Conservation (phyloP, 1,140 invertebrate species). For the Cecropterus lyciades region DNA sequence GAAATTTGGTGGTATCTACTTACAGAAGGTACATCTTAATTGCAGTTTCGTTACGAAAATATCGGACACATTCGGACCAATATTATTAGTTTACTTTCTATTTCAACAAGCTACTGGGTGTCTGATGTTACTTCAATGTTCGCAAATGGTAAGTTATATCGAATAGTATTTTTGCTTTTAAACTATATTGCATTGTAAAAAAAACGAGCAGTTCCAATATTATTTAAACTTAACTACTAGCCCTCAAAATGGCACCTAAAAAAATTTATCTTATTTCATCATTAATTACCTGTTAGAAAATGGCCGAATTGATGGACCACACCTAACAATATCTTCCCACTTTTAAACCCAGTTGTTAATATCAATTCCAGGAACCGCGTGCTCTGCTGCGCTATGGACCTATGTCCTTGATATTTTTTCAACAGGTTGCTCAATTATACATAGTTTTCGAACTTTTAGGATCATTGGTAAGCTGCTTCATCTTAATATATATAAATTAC, state of each 20-base stretch:
- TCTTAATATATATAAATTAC: too few relatives aligned
- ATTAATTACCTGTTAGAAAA: too few relatives aligned
- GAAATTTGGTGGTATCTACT: background rate
- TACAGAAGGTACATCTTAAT: conserved; percentile 3
- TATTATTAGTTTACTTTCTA: conserved; percentile 41
- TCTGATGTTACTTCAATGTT: conserved; percentile 46
- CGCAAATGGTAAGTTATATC: conserved; percentile 43
- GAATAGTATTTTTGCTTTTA: too few relatives aligned
- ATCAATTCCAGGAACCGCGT: conserved; percentile 30
- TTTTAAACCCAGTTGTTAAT: background rate
- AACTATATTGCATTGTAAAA: too few relatives aligned
- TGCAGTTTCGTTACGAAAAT: conserved; percentile 39
- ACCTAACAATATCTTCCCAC: too few relatives aligned
- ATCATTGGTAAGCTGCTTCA: conserved; percentile 8
- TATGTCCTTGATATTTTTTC: conserved; percentile 40
- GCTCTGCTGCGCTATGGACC: conserved; percentile 41
- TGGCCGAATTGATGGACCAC: too few relatives aligned
- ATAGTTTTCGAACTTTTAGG: conserved; percentile 47
- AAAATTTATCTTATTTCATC: too few relatives aligned
- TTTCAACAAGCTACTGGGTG: conserved; percentile 44
- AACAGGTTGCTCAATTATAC: conserved; percentile 46
- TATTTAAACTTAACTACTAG: too few relatives aligned
- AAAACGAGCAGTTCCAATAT: too few relatives aligned
- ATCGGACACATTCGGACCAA: conserved; percentile 40
- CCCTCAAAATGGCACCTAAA: too few relatives aligned